Evolutionary conservation across 2,797 vertebrate genomes (phyloP).

Genomic region (Oreochromis grahami): DNA sequence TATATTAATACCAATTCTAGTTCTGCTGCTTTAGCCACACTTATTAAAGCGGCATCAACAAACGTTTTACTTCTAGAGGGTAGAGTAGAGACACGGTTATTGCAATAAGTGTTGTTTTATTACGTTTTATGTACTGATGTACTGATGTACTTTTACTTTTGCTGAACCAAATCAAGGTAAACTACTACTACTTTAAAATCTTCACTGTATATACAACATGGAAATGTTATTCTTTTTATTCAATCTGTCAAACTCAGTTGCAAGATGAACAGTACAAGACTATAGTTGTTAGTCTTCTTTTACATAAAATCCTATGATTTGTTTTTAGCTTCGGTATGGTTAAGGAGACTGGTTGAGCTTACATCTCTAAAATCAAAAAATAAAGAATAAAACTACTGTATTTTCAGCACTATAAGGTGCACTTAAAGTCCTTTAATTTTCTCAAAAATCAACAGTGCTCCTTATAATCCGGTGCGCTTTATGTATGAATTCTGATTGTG

Average conservation of each 20-base stretch:
- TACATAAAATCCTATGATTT: background rate
- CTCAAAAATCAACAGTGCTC: background rate
- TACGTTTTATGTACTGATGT: background rate
- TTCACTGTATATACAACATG: background rate
- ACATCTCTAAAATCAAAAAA: background rate
- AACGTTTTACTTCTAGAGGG: background rate
- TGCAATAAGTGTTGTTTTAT: background rate
- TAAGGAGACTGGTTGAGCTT: background rate
- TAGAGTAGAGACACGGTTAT: background rate
- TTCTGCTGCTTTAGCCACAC: background rate
- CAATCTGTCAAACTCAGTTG: background rate
- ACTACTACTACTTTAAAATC: no score
- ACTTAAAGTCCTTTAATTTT: background rate
- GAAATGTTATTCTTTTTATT: background rate
- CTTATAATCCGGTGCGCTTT: background rate
- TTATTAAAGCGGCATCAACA: background rate
- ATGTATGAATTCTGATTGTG: background rate
- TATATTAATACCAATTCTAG: background rate
- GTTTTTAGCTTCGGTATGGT: background rate
- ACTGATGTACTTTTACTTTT: background rate
- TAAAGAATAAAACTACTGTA: background rate
- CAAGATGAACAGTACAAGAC: background rate
- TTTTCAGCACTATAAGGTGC: background rate
- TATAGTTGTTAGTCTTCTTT: background rate
- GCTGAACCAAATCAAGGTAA: background rate